A percentile compares a stretch with the other conserved stretches of the same genome.
phyloP scores from a whole-genome alignment of 1,140 invertebrate species.

The Aphelinus atriplicis region DNA sequence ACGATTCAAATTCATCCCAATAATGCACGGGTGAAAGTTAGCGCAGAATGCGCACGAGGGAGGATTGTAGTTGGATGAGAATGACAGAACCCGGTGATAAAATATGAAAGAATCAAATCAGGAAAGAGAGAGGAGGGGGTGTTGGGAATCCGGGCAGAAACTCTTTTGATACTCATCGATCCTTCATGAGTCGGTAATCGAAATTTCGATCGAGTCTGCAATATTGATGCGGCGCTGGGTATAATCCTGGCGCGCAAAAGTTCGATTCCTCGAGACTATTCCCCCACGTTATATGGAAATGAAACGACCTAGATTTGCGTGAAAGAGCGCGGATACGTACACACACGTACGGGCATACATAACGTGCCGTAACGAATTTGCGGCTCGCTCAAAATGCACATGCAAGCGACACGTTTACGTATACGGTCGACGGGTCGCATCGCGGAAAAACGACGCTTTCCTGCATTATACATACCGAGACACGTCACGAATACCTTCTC shows the following conservation, averaged over 20 bases:
- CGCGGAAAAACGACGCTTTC: neutral
- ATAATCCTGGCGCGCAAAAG: no score
- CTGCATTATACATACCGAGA: no score
- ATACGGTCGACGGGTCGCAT: neutral
- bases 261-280: no score
- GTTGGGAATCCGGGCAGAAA: no score
- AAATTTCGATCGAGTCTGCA: neutral
- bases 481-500: no score
- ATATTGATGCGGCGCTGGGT: neutral
- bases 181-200: neutral
- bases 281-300: conserved; percentile 1
- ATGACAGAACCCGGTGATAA: no score
- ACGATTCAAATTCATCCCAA: no score
- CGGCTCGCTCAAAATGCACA: neutral
- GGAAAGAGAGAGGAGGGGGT: no score
- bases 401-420: neutral
- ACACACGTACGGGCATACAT: neutral
- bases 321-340: neutral
- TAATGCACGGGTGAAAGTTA: no score
- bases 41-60: no score
- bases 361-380: conserved; percentile 5
- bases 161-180: neutral
- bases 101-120: no score
- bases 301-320: conserved; percentile 6
- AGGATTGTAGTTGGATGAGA: no score